Evolutionary conservation across 2,113 vertebrate species (phyloP), one percentile per base, ranked within the genome.

Genomic region (Philantomba maxwellii): DNA sequence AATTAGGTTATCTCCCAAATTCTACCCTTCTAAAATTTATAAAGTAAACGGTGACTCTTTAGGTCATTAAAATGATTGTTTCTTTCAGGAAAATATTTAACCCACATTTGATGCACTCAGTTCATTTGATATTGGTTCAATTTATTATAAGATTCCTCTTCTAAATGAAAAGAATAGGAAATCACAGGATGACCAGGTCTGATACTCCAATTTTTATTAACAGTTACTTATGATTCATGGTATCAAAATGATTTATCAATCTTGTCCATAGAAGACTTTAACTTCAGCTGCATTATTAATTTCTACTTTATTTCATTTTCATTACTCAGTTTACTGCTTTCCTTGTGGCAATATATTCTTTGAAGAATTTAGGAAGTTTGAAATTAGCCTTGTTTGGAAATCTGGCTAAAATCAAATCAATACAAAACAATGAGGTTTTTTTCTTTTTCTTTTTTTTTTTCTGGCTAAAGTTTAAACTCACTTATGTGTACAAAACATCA

Each of bases 361-460:
- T 36, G 43, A 89, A 25, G 47, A 87, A 45, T 82, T 89, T 77
- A 86, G 62, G 12, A 77, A 95, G 15, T 55, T 91, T 80, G 16
- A 75, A 21, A 96, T 92, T 86, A 80, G 14, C 53, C 60, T 87
- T 95, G 11, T 80, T 78, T 95, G 87, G 36, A 92, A 77, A 92
- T 84, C 26, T 77, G 28, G 55, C n/a, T 89, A 16, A 92, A 81
- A 53, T 85, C 17, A 82, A 83, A 51, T 94, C 45, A 92, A 77
- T 58, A 6, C 17, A 89, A 93, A 64, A 87, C 3, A 28, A 2
- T 47, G 17, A 62, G 26, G 2, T 64, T 53, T 75, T 4, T 36
- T 21, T 19, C 4, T 19, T n/a, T 43, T 10, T n/a, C 5, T n/a
- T 78, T 85, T 51, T 77, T 53, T 47, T 89, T 26, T 33, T 10